Percentiles rank a stretch among this genome's conserved stretches.
Conservation (phyloP, 2,888 invertebrate genomes). For the Phoenoteleia sp. region DNA sequence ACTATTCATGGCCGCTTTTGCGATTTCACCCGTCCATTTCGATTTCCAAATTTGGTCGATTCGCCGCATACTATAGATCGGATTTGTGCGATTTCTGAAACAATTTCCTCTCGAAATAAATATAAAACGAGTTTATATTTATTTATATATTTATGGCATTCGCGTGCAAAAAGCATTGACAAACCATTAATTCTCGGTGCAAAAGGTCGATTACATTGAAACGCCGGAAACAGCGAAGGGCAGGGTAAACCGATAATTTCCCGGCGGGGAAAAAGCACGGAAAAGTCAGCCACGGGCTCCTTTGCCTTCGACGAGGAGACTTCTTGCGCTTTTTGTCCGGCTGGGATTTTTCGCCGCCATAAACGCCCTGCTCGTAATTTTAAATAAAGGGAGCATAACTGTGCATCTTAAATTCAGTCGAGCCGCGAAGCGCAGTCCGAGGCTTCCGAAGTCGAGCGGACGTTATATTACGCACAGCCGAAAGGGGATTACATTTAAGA, state of each 20-base stretch:
- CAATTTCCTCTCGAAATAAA: conserved; percentile 18
- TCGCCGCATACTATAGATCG: too few species aligned
- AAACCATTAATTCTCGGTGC: conserved; percentile 61
- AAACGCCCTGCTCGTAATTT: conserved; percentile 81
- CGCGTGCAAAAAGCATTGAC: conserved; percentile 38
- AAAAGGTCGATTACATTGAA: conserved; percentile 67
- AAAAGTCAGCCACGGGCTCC: conserved; percentile 27
- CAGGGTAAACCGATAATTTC: conserved; percentile 69
- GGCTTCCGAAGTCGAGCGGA: conserved; percentile 39
- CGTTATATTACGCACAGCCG: neutral
- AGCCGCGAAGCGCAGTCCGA: conserved; percentile 46
- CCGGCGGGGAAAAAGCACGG: conserved; percentile 56
- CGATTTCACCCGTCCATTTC: too few species aligned
- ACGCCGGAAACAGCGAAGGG: conserved; percentile 52
- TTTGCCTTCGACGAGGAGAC: conserved; percentile 70
- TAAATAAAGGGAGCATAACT: conserved; percentile 79
- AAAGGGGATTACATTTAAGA: conserved; percentile 1
- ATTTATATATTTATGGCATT: too few species aligned
- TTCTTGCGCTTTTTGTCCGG: conserved; percentile 67
- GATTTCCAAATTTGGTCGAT: too few species aligned
- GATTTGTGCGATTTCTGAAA: neutral
- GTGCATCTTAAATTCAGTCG: conserved; percentile 78
- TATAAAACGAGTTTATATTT: conserved; percentile 40
- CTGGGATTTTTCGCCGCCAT: conserved; percentile 70
- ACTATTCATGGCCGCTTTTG: too few species aligned